Evolutionary conservation across 2,888 invertebrate species (phyloP).

Genomic region (Pinctada fucata): DNA sequence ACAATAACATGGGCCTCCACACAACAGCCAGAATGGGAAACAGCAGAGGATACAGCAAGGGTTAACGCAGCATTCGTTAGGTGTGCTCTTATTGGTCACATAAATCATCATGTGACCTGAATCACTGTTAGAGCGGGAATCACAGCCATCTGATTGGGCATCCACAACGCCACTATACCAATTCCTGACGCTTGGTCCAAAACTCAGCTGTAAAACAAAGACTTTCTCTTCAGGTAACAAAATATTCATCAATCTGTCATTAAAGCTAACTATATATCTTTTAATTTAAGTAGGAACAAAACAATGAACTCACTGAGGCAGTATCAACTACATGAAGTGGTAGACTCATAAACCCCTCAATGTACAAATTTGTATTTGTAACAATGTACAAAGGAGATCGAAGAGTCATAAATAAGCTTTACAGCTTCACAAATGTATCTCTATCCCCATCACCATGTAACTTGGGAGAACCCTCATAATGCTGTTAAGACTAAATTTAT

Average conservation of each 20-base stretch:
- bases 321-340: too few species aligned
- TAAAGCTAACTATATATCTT: neutral
- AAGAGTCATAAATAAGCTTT: too few species aligned
- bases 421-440: too few species aligned
- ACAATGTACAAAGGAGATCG: too few species aligned
- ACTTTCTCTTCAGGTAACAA: neutral
- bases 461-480: too few species aligned
- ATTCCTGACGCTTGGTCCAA: slow-evolving; percentile 32
- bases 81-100: slow-evolving; percentile 36
- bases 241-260: neutral
- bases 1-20: slow-evolving; percentile 37
- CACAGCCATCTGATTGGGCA: slow-evolving; percentile 24
- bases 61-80: slow-evolving; percentile 30
- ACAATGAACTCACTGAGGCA: neutral
- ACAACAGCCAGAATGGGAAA: slow-evolving; percentile 41
- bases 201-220: slow-evolving; percentile 28
- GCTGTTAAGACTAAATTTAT: too few species aligned
- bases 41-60: slow-evolving; percentile 34
- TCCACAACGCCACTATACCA: slow-evolving; percentile 42
- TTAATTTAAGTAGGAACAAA: too few species aligned
- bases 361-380: too few species aligned
- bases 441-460: too few species aligned
- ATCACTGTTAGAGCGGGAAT: slow-evolving; percentile 33
- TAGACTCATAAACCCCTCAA: too few species aligned
- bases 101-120: slow-evolving; percentile 34